Evolutionary conservation across 2,888 invertebrate species (phyloP).

Genomic region (Drosophila buzzatii): DNA sequence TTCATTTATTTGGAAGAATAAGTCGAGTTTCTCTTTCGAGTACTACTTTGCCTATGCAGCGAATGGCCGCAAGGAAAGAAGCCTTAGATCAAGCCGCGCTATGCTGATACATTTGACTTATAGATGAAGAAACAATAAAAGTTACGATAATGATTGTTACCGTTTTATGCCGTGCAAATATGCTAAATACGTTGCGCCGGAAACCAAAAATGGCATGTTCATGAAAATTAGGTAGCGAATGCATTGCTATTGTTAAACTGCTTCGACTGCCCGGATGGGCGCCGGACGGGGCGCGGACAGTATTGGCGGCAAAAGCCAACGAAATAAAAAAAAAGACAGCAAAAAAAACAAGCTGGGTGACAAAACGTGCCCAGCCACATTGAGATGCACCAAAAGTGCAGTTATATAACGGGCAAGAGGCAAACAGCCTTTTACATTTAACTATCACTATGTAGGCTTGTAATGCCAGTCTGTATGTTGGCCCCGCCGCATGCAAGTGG

Average conservation of each 20-base stretch:
- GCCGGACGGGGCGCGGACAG: constrained; percentile 21
- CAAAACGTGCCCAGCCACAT: constrained; percentile 67
- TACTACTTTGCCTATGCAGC: neutral
- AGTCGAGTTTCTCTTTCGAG: neutral
- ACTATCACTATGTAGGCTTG: constrained; percentile 44
- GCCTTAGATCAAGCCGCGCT: constrained; percentile 17
- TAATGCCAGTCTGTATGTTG: constrained; percentile 29
- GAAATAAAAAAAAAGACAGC: neutral
- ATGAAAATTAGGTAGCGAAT: constrained; percentile 63
- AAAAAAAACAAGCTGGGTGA: constrained; percentile 61
- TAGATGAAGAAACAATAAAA: constrained; percentile 64
- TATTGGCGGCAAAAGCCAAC: constrained; percentile 26
- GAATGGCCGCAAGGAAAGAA: neutral
- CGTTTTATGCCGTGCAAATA: constrained; percentile 66
- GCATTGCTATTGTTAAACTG: constrained; percentile 31
- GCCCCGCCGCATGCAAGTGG: constrained; percentile 23
- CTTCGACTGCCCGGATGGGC: constrained; percentile 1
- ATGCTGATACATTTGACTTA: constrained; percentile 43
- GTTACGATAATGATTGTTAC: constrained; percentile 65
- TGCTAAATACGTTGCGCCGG: constrained; percentile 61
- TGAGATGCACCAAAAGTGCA: constrained; percentile 70
- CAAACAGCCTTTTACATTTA: constrained; percentile 68
- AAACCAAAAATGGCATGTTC: constrained; percentile 67
- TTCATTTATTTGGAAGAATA: neutral
- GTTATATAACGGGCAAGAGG: constrained; percentile 71